Evolutionary conservation across 2,888 invertebrate genomes (phyloP), one percentile per base, ranked within the genome.

Genomic region (Xiphydria camelus): DNA sequence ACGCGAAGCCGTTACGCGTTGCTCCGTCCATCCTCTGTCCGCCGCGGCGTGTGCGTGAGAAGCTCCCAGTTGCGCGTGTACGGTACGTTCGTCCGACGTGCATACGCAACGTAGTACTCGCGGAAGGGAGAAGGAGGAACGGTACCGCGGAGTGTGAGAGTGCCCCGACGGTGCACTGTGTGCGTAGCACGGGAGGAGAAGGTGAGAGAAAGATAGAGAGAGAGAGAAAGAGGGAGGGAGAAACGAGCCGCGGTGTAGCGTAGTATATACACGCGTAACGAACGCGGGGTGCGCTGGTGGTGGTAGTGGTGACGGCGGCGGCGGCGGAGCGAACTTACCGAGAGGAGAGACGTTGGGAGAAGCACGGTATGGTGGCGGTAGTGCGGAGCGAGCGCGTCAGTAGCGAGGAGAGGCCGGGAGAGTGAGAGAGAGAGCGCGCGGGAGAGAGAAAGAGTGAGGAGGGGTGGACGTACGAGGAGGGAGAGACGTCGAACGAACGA

Each of bases 151-250:
- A 47, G 45, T 35, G 25, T 40, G 38, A 33, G 19, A 45, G 47
- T n/a, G n/a, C n/a, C n/a, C n/a, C n/a, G n/a, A n/a, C n/a, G n/a
- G n/a, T n/a, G n/a, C n/a, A n/a, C n/a, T n/a, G n/a, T n/a, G n/a
- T n/a, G n/a, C n/a, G n/a, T n/a, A n/a, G n/a, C n/a, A 44, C 41
- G 62, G 21, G 39, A 23, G 41, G 50, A 57, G 51, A 51, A 57
- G 56, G 60, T 55, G 59, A 56, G 54, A 52, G 66, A 61, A 57
- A 61, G 62, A 64, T 61, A 59, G 53, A 54, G 55, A 52, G 57
- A 64, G 64, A 53, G 65, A 64, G 63, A 64, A 64, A 68, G 63
- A 64, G 62, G 64, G 64, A 66, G 62, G 53, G 48, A 48, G 57
- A 60, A 51, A 17, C 18, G 35, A 20, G 41, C 25, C 25, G 36